These are phyloP conservation scores for Dioctria linearis DNA, from an alignment of 2,888 invertebrate species.

Conservation along the genomic window DNA sequence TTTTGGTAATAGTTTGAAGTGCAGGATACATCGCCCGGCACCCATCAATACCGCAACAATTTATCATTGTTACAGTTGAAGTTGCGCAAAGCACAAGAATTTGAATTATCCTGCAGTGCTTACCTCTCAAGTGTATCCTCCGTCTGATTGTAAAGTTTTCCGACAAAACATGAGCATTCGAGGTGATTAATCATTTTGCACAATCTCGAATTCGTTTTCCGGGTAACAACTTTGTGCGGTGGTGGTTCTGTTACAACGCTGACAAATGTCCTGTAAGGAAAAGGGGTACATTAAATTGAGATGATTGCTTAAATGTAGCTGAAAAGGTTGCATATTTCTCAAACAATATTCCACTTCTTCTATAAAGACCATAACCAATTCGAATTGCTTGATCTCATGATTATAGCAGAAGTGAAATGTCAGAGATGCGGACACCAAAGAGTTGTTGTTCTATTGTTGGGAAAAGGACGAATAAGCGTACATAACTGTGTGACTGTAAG, in stretches of 20 bases:
- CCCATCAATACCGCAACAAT: constrained; percentile 44
- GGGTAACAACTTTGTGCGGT: constrained; percentile 59
- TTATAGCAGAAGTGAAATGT: constrained; percentile 30
- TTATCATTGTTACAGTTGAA: constrained; percentile 41
- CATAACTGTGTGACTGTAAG: constrained; percentile 16
- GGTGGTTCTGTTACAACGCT: constrained; percentile 71
- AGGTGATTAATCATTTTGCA: constrained; percentile 61
- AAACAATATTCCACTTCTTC: not conserved
- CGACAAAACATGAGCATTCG: constrained; percentile 62
- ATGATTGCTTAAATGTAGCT: constrained; percentile 9
- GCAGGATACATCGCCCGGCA: constrained; percentile 13
- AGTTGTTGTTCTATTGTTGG: constrained; percentile 27
- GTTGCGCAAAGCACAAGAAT: constrained; percentile 35
- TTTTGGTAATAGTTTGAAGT: constrained; percentile 21
- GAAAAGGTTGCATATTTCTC: not conserved
- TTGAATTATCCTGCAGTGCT: constrained; percentile 23
- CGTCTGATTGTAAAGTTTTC: constrained; percentile 60
- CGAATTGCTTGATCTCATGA: not conserved
- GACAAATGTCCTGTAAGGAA: constrained; percentile 71
- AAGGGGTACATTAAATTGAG: constrained; percentile 21
- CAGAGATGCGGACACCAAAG: constrained; percentile 15
- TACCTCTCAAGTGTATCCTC: constrained; percentile 59
- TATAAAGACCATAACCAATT: not conserved
- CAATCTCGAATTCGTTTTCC: constrained; percentile 60
- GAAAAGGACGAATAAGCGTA: not conserved